Percentiles rank a stretch among this genome's conserved stretches.
Conservation (phyloP, 1,140 invertebrate genomes). For the Brachystomella parvula region DNA sequence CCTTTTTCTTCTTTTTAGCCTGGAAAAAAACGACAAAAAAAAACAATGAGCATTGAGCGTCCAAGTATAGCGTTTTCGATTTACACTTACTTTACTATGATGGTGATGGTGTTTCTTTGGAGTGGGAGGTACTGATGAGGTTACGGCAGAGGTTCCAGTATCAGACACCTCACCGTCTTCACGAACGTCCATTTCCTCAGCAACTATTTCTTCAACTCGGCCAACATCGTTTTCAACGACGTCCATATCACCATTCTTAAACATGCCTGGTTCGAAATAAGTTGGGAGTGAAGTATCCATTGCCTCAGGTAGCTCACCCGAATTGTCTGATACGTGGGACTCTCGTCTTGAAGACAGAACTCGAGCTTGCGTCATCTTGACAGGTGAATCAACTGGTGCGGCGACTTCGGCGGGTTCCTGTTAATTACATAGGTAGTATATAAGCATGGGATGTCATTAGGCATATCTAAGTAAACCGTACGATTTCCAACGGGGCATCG, state of each 20-base stretch:
- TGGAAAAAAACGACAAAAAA: constrained; percentile 40
- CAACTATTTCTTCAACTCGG: not conserved
- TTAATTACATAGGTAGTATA: not conserved
- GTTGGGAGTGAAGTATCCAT: constrained; percentile 51
- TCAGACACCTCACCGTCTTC: constrained; percentile 5
- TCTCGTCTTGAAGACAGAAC: constrained; percentile 35
- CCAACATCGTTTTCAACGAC: not conserved
- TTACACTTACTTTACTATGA: constrained; percentile 30
- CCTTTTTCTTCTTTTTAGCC: constrained; percentile 71
- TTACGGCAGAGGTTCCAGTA: not conserved
- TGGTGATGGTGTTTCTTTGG: constrained; percentile 35
- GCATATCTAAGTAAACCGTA: not conserved
- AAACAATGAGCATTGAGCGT: not conserved
- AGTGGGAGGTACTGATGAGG: not conserved
- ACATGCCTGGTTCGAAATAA: constrained; percentile 72
- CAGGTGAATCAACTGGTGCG: constrained; percentile 13
- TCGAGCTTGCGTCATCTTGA: constrained; percentile 32
- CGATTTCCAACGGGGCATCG: constrained; percentile 5
- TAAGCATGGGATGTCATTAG: not conserved
- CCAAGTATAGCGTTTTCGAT: not conserved
- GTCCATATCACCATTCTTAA: constrained; percentile 49
- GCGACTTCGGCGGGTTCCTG: constrained; percentile 34
- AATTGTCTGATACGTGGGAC: constrained; percentile 37
- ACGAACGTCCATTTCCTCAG: not conserved
- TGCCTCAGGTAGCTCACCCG: constrained; percentile 35